Percentiles rank a stretch among this genome's conserved stretches.
Conservation (phyloP, 2,113 vertebrate species). For the Camarhynchus parvulus region DNA sequence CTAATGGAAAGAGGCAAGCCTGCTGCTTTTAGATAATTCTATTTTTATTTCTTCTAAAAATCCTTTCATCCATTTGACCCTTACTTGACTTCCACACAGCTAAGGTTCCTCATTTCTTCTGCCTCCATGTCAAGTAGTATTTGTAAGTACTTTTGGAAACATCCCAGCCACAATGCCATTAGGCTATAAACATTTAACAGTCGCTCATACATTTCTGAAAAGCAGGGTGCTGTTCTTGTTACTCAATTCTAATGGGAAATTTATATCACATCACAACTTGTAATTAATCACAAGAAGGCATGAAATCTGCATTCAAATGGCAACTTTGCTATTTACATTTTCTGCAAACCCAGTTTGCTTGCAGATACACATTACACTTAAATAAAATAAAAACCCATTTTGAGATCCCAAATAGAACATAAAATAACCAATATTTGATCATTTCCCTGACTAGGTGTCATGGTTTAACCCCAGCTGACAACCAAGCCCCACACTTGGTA, state of each 20-base stretch:
- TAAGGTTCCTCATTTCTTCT: neutral
- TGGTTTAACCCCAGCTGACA: neutral
- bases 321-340: neutral
- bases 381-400: neutral
- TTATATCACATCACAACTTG: neutral
- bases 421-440: neutral
- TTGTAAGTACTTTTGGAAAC: neutral
- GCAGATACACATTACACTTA: neutral
- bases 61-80: neutral
- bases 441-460: neutral
- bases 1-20: neutral
- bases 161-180: neutral
- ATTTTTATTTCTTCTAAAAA: slow-evolving; percentile 14
- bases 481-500: neutral
- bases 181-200: neutral
- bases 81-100: neutral
- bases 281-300: neutral
- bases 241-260: neutral
- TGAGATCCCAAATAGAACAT: neutral
- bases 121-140: neutral
- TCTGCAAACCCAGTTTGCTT: neutral
- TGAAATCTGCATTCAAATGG: neutral
- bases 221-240: neutral
- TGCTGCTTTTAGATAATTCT: neutral
- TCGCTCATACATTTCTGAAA: neutral